Evolutionary conservation across 2,113 vertebrate species (phyloP).

Genomic region (Centropus bengalensis): DNA sequence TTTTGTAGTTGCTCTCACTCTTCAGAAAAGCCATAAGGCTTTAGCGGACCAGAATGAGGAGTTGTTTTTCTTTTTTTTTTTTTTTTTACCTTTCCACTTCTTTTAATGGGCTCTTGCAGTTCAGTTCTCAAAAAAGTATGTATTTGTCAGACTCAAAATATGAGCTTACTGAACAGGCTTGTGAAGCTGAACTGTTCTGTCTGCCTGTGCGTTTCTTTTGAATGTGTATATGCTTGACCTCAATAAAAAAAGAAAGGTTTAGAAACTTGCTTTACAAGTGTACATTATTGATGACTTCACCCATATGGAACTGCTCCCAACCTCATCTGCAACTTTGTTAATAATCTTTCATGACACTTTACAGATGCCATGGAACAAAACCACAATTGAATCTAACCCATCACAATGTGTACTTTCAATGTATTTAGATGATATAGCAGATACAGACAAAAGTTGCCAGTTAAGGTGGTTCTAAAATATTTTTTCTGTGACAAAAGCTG

Average conservation of each 20-base stretch:
- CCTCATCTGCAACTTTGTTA: neutral
- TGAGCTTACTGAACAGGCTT: fast-evolving
- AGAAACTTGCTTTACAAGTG: neutral
- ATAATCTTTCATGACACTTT: neutral
- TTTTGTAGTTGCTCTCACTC: neutral
- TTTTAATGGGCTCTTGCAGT: neutral
- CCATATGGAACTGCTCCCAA: neutral
- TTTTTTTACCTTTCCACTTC: neutral
- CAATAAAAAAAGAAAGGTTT: neutral
- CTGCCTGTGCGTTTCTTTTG: neutral
- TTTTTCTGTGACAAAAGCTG: neutral
- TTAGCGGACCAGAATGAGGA: neutral
- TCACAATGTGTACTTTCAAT: neutral
- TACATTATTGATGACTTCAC: neutral
- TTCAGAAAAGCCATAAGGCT: neutral
- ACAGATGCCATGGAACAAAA: too few species aligned
- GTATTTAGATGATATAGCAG: neutral
- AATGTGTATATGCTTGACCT: neutral
- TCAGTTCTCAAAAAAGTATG: neutral
- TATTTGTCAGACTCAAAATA: neutral
- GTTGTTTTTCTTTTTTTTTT: neutral
- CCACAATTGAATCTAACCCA: neutral
- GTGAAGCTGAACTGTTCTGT: neutral
- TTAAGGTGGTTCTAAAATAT: neutral
- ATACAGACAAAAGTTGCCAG: fast-evolving